Evolutionary conservation across 2,113 vertebrate species (phyloP).

Genomic region (Halcyon senegalensis): DNA sequence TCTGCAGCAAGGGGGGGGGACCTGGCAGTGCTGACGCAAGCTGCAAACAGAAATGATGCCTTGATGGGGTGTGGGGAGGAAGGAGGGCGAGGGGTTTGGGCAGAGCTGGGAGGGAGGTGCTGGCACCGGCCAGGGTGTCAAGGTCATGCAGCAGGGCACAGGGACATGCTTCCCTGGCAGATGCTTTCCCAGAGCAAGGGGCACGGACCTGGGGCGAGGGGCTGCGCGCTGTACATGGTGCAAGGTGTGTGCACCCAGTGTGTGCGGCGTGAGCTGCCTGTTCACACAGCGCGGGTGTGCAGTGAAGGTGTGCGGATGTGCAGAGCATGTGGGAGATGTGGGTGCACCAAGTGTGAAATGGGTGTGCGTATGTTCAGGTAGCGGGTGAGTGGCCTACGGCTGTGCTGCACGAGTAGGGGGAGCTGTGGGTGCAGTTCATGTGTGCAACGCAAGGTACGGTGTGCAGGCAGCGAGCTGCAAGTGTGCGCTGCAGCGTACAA

Average conservation of each 20-base stretch:
- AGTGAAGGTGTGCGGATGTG: fast-evolving
- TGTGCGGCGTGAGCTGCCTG: background rate
- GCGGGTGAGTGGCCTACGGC: fast-evolving
- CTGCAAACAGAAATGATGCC: background rate
- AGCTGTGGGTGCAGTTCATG: fast-evolving
- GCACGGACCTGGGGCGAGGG: fast-evolving
- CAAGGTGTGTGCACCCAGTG: fast-evolving
- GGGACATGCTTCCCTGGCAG: fast-evolving
- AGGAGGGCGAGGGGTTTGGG: fast-evolving
- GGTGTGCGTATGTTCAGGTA: fast-evolving
- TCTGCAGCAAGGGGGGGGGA: background rate
- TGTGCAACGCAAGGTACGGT: fast-evolving
- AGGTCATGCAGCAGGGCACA: fast-evolving
- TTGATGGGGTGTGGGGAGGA: background rate
- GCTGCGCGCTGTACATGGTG: fast-evolving
- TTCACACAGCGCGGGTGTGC: background rate
- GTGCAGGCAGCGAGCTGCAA: fast-evolving
- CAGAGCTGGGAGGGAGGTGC: fast-evolving
- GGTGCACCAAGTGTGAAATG: fast-evolving
- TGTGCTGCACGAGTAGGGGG: fast-evolving
- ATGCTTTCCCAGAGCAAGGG: background rate
- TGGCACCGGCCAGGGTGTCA: background rate
- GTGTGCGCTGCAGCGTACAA: background rate
- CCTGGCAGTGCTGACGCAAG: fast-evolving
- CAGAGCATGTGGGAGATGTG: fast-evolving